Conservation (phyloP, 2,888 invertebrate genomes). For the Keiferia lycopersicella region DNA sequence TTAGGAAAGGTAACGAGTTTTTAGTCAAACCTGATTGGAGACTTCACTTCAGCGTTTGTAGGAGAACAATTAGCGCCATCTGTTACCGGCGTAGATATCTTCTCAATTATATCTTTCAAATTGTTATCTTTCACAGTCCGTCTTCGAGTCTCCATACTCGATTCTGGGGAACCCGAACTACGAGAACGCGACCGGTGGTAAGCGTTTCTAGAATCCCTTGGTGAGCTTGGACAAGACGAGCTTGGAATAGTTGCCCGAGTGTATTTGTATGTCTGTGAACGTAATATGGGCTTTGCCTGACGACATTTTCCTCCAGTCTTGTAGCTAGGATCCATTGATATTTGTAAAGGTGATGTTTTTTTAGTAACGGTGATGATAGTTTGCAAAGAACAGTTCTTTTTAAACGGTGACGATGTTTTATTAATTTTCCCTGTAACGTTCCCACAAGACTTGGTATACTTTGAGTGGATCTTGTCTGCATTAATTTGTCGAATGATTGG, state of each 20-base stretch:
- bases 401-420: background rate
- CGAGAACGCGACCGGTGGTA: background rate
- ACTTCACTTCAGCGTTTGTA: background rate
- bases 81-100: background rate
- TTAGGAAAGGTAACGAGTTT: background rate
- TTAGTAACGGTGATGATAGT: background rate
- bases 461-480: background rate
- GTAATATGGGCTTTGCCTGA: background rate
- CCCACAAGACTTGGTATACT: background rate
- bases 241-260: background rate
- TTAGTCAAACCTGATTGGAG: background rate
- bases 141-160: background rate
- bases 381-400: background rate
- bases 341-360: slow-evolving; percentile 1
- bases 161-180: background rate
- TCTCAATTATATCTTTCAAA: slow-evolving; percentile 6
- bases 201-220: background rate
- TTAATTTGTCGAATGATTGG: background rate
- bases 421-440: background rate
- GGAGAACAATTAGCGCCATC: background rate
- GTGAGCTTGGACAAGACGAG: background rate
- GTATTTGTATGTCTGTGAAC: background rate
- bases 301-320: background rate
- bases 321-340: background rate
- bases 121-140: slow-evolving; percentile 8